These are phyloP conservation scores for Rhopalosiphum padi DNA, from an alignment of 1,140 invertebrate genomes.

Conservation along the genomic window DNA sequence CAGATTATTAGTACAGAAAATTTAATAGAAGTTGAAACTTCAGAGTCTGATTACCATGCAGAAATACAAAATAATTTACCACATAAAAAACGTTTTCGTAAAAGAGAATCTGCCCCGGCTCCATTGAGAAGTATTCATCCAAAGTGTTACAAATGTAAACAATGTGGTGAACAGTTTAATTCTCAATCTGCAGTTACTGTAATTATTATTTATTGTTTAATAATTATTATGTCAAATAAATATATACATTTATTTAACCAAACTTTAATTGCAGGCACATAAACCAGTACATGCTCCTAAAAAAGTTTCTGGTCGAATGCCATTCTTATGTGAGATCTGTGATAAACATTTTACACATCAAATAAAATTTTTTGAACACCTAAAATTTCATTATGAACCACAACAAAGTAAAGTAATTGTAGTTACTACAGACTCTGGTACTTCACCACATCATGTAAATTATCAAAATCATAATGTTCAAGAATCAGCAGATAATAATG, in stretches of 20 bases:
- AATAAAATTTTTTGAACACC: constrained; percentile 80
- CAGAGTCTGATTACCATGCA: constrained; percentile 54
- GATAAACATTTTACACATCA: constrained; percentile 71
- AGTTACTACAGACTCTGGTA: constrained; percentile 50
- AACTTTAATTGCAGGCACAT: constrained; percentile 37
- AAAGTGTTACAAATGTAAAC: constrained; percentile 63
- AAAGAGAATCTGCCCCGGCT: constrained; percentile 64
- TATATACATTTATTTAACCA: background rate
- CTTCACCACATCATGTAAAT: constrained; percentile 45
- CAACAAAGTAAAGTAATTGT: constrained; percentile 55
- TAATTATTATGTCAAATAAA: background rate
- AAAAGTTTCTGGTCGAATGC: constrained; percentile 17
- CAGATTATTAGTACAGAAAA: constrained; percentile 48
- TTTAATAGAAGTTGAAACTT: constrained; percentile 54
- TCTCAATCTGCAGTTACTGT: constrained; percentile 61
- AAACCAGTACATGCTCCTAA: constrained; percentile 54
- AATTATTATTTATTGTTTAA: background rate
- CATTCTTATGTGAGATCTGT: constrained; percentile 75
- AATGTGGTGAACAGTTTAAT: constrained; percentile 63
- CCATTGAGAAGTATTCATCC: constrained; percentile 60
- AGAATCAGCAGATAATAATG: constrained; percentile 39
- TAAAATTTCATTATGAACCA: constrained; percentile 81
- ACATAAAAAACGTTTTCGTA: constrained; percentile 73
- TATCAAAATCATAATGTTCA: constrained; percentile 26
- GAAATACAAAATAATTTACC: constrained; percentile 69